These are phyloP conservation scores for Sarcophaga rosellei DNA, from an alignment of 2,888 invertebrate species.

Conservation along the genomic window DNA sequence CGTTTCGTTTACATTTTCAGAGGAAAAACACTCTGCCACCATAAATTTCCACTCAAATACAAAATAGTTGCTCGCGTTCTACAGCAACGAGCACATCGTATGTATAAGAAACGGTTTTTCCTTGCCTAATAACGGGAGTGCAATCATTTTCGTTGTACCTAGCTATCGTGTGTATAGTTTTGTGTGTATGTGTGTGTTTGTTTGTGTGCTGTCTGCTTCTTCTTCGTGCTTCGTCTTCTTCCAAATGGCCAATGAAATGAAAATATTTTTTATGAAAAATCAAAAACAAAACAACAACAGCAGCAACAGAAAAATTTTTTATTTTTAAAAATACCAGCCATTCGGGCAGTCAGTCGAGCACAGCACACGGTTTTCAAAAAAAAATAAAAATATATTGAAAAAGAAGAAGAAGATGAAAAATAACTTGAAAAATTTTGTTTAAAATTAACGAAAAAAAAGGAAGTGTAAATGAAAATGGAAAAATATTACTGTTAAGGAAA, in stretches of 20 bases:
- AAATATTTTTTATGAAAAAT: conserved; percentile 19
- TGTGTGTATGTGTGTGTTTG: neutral
- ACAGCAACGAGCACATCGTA: conserved; percentile 57
- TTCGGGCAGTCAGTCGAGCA: neutral
- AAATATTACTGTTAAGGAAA: neutral
- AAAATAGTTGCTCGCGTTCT: conserved; percentile 63
- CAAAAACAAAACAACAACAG: neutral
- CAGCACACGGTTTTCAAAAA: neutral
- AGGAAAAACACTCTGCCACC: neutral
- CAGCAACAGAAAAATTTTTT: neutral
- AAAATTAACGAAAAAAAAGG: neutral
- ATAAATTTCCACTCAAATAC: conserved; percentile 20
- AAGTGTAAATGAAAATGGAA: neutral
- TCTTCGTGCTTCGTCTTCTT: neutral
- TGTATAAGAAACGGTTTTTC: conserved; percentile 11
- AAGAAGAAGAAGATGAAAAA: neutral
- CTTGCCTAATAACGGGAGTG: conserved; percentile 10
- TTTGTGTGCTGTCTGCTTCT: no score
- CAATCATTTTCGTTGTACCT: conserved; percentile 47
- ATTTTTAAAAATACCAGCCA: neutral
- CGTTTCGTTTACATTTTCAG: neutral
- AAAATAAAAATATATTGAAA: neutral
- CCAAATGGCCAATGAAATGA: neutral
- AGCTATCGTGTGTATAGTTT: conserved; percentile 21
- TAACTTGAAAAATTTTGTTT: neutral